phyloP scores from a whole-genome alignment of 2,888 invertebrate genomes.

The Mystacides longicornis region DNA sequence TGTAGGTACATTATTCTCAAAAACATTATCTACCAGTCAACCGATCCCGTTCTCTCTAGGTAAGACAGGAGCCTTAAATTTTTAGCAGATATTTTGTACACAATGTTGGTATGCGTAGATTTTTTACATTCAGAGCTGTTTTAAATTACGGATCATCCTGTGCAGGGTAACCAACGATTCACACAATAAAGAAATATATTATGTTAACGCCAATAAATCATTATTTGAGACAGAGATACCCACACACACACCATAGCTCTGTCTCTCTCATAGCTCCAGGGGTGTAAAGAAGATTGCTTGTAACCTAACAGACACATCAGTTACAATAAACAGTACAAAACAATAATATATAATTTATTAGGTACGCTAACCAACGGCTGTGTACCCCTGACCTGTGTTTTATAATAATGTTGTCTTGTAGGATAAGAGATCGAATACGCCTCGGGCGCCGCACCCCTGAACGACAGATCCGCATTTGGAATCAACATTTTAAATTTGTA shows the following conservation, averaged over 20 bases:
- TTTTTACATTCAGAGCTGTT: no score
- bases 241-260: constrained; percentile 8
- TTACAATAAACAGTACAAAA: no score
- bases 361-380: constrained; percentile 21
- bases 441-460: constrained; percentile 13
- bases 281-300: constrained; percentile 2
- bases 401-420: constrained; percentile 21
- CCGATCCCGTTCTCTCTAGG: no score
- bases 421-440: constrained; percentile 12
- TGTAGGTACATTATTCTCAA: no score
- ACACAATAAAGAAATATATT: background rate
- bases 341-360: constrained; percentile 14
- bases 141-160: no score
- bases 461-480: background rate
- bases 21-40: no score
- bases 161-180: no score
- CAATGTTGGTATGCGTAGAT: no score
- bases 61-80: no score
- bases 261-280: constrained; percentile 9
- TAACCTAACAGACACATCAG: background rate
- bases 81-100: no score
- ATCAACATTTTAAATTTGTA: background rate
- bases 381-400: constrained; percentile 21
- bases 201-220: background rate
- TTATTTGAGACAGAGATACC: background rate